Evolutionary conservation across 1,140 invertebrate genomes (phyloP), one percentile per base, ranked within the genome.

Genomic region (Bombus impatiens): DNA sequence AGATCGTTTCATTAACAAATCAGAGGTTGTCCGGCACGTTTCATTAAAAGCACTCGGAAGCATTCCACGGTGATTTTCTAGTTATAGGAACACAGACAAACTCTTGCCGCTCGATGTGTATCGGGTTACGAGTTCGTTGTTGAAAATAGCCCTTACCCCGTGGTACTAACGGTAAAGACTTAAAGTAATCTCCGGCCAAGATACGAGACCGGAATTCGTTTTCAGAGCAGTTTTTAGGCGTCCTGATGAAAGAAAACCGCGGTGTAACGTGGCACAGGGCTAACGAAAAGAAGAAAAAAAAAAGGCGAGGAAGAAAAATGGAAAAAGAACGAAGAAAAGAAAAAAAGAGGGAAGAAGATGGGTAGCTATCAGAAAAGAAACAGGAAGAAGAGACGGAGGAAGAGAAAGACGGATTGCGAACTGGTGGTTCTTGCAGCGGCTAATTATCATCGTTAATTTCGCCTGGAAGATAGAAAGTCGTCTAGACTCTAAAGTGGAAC

Each of bases 121-220:
- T 92, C 91, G 86, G 85, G 86, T 90, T 91, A 90, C 89, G 82
- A 82, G 86, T 89, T 89, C 78, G 85, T 84, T 74, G 90, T 86
- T 92, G 91, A 92, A 92, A 92, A 92, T 91, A 92, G 90, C 91
- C 88, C 85, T 90, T 85, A 87, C 82, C 71, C 82, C 76, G 78
- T 75, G 83, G 85, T 91, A 87, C 81, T 79, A 88, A 82, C 75
- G 87, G 82, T 74, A 77, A 70, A 89, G 89, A 87, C 90, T 89
- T 68, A 71, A 84, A 88, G 91, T 86, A 90, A 91, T 85, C 88
- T 71, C 80, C 37, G 68, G 59, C 78, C 42, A 74, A 81, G 78
- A 88, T 71, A 79, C 82, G 72, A 77, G 82, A 70, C 81, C 78
- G 82, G 82, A 87, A 84, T 77, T 84, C 77, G 57, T 47, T 42